A percentile compares a stretch with the other conserved stretches of the same genome.
Conservation (phyloP, 2,888 invertebrate genomes). For the Teleogryllus oceanicus region DNA sequence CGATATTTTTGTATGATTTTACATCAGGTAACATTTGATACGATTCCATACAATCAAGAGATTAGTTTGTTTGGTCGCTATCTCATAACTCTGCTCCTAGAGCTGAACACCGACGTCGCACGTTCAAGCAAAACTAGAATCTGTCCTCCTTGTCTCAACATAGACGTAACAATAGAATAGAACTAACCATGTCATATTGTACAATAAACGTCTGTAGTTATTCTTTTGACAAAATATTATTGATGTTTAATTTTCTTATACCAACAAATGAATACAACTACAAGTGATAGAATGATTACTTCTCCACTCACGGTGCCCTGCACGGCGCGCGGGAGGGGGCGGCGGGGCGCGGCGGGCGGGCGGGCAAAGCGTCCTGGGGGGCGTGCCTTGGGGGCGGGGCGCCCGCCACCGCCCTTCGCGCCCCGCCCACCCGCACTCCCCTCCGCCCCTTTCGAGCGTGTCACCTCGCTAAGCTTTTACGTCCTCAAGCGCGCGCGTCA, state of each 20-base stretch:
- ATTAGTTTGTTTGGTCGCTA: conserved; percentile 24
- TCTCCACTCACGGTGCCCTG: background rate
- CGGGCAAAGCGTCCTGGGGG: background rate
- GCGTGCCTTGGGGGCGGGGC: background rate
- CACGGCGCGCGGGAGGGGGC: background rate
- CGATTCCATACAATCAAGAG: conserved; percentile 31
- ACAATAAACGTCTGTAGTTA: conserved; percentile 20
- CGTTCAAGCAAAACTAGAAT: conserved; percentile 29
- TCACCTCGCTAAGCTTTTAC: background rate
- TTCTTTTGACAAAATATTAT: conserved; percentile 28
- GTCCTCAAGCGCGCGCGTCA: background rate
- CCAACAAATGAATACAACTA: background rate
- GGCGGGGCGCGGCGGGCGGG: background rate
- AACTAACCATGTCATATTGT: conserved; percentile 24
- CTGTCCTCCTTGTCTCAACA: conserved; percentile 27
- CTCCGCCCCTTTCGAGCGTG: background rate
- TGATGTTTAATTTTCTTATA: conserved; percentile 22
- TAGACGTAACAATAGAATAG: conserved; percentile 28
- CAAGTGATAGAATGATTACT: conserved; percentile 11
- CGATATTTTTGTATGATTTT: conserved; percentile 29
- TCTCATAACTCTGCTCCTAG: conserved; percentile 24
- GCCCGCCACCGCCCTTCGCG: background rate
- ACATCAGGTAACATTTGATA: conserved; percentile 34
- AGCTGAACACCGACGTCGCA: conserved; percentile 29
- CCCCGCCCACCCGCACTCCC: background rate